Evolutionary conservation across 2,113 vertebrate species (phyloP), one percentile per base, ranked within the genome.

Genomic region (Microcebus griseorufus): DNA sequence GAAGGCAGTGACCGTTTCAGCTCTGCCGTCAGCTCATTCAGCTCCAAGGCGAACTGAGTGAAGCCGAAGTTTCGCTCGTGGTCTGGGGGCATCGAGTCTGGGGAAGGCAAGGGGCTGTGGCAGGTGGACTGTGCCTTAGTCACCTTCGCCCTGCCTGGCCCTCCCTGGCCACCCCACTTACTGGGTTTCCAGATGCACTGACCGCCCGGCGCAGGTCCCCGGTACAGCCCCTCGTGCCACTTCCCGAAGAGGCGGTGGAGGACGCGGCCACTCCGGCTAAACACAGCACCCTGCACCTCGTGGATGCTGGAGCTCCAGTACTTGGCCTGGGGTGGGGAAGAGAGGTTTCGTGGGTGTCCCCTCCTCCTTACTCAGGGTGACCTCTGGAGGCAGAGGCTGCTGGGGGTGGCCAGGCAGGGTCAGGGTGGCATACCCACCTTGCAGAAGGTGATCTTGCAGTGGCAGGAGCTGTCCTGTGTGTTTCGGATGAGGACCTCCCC

Each of bases 101-200:
- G 9, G 23, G 94, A 94, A 92, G 76, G 94, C 80, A 75, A 73
- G n/a, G 11, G 20, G 5, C 85, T 84, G 53, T 65, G 69, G 84
- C 58, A 78, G 76, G 27, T n/a, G 95, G 60, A 72, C 93, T 53
- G 37, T 37, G 78, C 76, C 79, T n/a, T 9, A 45, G 91, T 45
- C 12, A 12, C 55, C 81, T 55, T 64, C 27, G 16, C 39, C 75
- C 81, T 34, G 37, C 79, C 87, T 53, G 10, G 60, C 42, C 78
- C 53, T 4, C 23, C 10, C 76, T 1, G 7, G 60, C 29, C 27
- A 2, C 11, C 7, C 78, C 37, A 55, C 99, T 99, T 98, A 99
- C 99, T 99, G 92, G 99, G 99, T 95, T 99, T 99, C 99, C 99
- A 99, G 98, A 99, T 97, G 98, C 99, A 99, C 90, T 99, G 99